These are phyloP conservation scores for Dichetophora obliterata DNA, from an alignment of 2,888 invertebrate species.

Conservation along the genomic window DNA sequence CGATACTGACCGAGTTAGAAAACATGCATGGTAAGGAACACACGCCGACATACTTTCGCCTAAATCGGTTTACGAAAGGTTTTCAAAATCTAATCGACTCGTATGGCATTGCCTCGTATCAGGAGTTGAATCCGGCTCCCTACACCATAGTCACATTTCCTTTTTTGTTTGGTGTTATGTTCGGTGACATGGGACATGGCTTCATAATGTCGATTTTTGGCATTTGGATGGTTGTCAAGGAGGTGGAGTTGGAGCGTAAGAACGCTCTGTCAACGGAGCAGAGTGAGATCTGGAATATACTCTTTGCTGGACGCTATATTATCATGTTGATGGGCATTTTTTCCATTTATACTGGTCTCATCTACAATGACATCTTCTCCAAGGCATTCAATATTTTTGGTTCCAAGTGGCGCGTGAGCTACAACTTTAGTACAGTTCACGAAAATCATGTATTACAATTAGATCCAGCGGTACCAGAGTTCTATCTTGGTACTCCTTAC, in stretches of 20 bases:
- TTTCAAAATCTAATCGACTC: constrained; percentile 87
- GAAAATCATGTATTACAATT: constrained; percentile 71
- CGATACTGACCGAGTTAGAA: constrained; percentile 82
- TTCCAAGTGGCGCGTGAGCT: constrained; percentile 81
- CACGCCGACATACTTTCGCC: constrained; percentile 88
- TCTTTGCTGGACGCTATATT: constrained; percentile 97
- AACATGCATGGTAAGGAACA: constrained; percentile 71
- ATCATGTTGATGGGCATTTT: constrained; percentile 96
- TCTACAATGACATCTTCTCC: constrained; percentile 97
- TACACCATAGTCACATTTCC: constrained; percentile 94
- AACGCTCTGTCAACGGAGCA: constrained; percentile 69
- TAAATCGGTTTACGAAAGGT: constrained; percentile 91
- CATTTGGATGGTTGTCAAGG: constrained; percentile 82
- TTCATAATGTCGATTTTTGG: constrained; percentile 85
- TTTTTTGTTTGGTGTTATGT: constrained; percentile 96
- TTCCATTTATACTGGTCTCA: constrained; percentile 96
- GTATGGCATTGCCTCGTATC: constrained; percentile 93
- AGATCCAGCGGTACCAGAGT: constrained; percentile 72
- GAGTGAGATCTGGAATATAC: constrained; percentile 94
- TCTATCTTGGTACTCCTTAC: constrained; percentile 72
- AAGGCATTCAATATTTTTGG: constrained; percentile 94
- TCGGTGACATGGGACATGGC: constrained; percentile 95
- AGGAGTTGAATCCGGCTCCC: constrained; percentile 91
- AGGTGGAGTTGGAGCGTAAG: constrained; percentile 78
- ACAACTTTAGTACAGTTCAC: constrained; percentile 71